Conservation (phyloP, 2,113 vertebrate species). For the Cyrtonyx montezumae region DNA sequence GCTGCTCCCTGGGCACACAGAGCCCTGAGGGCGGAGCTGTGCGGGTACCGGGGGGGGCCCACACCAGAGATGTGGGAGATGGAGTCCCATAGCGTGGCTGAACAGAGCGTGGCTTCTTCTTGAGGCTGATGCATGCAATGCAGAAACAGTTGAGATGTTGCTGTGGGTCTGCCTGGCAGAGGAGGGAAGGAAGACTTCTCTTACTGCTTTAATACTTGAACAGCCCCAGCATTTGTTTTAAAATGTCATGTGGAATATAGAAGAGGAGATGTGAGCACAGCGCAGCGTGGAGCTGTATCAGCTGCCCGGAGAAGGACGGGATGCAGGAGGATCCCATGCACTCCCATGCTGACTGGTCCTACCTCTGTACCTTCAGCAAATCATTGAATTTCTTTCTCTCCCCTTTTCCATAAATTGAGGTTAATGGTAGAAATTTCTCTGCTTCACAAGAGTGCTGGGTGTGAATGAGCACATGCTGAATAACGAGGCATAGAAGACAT, state of each 20-base stretch:
- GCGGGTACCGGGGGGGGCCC: background rate
- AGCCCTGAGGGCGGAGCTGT: accelerated
- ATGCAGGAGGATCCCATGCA: background rate
- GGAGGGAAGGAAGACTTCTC: no score
- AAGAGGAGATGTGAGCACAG: background rate
- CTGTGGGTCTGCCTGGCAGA: background rate
- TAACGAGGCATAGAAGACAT: background rate
- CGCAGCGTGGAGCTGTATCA: background rate
- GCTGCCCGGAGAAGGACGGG: background rate
- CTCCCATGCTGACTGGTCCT: accelerated
- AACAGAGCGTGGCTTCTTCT: accelerated
- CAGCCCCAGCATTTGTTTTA: background rate
- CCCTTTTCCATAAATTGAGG: background rate
- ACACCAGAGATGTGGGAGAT: background rate
- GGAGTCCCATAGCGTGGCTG: accelerated
- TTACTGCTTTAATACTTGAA: background rate
- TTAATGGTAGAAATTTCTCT: background rate
- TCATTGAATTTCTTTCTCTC: background rate
- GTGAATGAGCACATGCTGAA: background rate
- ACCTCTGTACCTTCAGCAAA: background rate
- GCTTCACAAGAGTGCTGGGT: background rate
- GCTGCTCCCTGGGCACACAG: accelerated
- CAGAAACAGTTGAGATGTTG: accelerated
- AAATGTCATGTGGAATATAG: background rate
- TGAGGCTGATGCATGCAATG: background rate